Evolutionary conservation across 2,888 invertebrate genomes (phyloP).

Genomic region (Harpagoxenus sublaevis): DNA sequence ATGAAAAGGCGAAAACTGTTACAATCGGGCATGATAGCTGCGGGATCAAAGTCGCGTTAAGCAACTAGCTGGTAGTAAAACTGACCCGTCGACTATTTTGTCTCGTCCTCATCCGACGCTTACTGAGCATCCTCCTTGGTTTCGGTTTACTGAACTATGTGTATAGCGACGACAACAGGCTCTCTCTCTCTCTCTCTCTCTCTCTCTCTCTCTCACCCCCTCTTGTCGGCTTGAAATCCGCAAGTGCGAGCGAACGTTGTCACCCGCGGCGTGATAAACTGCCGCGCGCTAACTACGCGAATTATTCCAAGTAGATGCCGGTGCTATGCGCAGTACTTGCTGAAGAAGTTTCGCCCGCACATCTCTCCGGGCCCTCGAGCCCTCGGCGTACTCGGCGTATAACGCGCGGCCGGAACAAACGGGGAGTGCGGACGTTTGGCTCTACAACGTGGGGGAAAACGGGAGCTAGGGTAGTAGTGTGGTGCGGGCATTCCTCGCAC

Average conservation of each 20-base stretch:
- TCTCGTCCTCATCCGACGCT: constrained; percentile 46
- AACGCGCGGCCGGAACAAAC: constrained; percentile 37
- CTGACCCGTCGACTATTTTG: constrained; percentile 13
- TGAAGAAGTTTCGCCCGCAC: constrained; percentile 66
- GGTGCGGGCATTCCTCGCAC: constrained; percentile 45
- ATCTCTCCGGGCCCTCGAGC: constrained; percentile 43
- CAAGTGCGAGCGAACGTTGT: constrained; percentile 63
- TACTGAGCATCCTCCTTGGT: constrained; percentile 65
- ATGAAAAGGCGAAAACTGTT: not conserved
- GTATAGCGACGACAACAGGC: constrained; percentile 57
- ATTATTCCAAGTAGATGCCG: constrained; percentile 81
- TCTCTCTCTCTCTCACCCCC: not conserved
- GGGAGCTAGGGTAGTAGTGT: not conserved
- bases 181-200: not conserved
- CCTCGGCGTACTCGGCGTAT: constrained; percentile 1
- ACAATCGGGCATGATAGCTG: not conserved
- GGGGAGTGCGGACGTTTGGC: constrained; percentile 10
- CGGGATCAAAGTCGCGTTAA: constrained; percentile 31
- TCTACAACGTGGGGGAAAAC: not conserved
- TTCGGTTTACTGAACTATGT: constrained; percentile 77
- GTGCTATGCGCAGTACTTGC: constrained; percentile 53
- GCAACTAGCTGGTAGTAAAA: constrained; percentile 25
- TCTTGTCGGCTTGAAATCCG: constrained; percentile 1
- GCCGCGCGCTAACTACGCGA: constrained; percentile 79
- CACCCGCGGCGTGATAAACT: constrained; percentile 80